phyloP scores from a whole-genome alignment of 2,888 invertebrate species.

The Theretra japonica region DNA sequence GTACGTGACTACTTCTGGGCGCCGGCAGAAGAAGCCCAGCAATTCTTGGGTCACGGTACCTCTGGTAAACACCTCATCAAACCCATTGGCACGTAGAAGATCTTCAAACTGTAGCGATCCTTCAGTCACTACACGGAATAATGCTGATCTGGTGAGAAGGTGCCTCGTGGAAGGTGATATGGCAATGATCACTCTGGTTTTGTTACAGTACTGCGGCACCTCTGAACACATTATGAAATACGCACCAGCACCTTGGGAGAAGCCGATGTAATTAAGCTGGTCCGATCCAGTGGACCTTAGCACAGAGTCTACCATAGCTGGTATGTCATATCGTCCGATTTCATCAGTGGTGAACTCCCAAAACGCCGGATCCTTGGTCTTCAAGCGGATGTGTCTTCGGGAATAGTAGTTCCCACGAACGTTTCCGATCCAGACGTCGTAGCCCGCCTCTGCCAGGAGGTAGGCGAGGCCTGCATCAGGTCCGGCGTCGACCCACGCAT shows the following conservation, averaged over 20 bases:
- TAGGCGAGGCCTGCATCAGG: constrained; percentile 54
- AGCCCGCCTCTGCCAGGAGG: constrained; percentile 48
- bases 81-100: constrained; percentile 46
- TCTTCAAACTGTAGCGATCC: constrained; percentile 45
- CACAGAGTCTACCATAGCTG: constrained; percentile 81
- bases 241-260: constrained; percentile 89
- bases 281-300: constrained; percentile 52
- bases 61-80: constrained; percentile 60
- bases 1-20: constrained; percentile 47
- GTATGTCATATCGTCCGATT: constrained; percentile 90
- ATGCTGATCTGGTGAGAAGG: constrained; percentile 66
- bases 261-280: constrained; percentile 85
- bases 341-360: constrained; percentile 90
- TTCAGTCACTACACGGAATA: constrained; percentile 45
- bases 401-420: constrained; percentile 65
- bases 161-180: constrained; percentile 86
- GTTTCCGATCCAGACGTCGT: constrained; percentile 48
- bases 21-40: constrained; percentile 60
- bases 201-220: constrained; percentile 86
- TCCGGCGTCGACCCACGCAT: constrained; percentile 68
- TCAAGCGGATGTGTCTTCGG: constrained; percentile 71
- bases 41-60: constrained; percentile 61
- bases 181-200: constrained; percentile 84
- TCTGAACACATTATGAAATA: constrained; percentile 88
- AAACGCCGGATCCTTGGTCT: constrained; percentile 70